Conservation (phyloP, 2,797 vertebrate species). For the Protonibea diacanthus region DNA sequence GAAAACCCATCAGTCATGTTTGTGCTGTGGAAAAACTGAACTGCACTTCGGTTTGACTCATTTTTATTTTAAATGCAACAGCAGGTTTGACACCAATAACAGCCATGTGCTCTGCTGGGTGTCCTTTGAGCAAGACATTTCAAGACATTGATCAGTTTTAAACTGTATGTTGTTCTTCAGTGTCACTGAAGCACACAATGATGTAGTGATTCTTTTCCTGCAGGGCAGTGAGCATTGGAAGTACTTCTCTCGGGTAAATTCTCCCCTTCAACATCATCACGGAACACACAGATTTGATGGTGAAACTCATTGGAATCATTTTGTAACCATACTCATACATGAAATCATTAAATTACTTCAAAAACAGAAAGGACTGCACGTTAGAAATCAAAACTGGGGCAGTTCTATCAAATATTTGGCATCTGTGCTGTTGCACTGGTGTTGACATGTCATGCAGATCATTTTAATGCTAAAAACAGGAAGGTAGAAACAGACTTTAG, state of each 20-base stretch:
- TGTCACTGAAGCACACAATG: constrained; percentile 25
- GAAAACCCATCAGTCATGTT: too few species aligned
- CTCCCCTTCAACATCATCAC: constrained; percentile 14
- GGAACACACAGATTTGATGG: constrained; percentile 12
- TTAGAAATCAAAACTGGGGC: constrained; percentile 16
- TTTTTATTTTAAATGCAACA: constrained; percentile 66
- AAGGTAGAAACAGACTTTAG: constrained; percentile 14
- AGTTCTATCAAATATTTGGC: constrained; percentile 27
- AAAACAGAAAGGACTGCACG: constrained; percentile 32
- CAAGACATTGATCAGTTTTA: constrained; percentile 27
- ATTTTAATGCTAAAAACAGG: constrained; percentile 14
- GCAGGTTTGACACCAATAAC: constrained; percentile 39
- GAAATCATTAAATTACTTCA: constrained; percentile 16
- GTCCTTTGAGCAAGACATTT: constrained; percentile 41
- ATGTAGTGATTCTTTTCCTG: constrained; percentile 8
- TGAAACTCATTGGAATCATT: neutral
- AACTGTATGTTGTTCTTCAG: constrained; percentile 11
- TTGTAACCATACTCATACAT: constrained; percentile 18
- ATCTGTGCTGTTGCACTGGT: constrained; percentile 28
- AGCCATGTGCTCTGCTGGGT: constrained; percentile 30
- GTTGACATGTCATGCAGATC: constrained; percentile 18
- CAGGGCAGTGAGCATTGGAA: constrained; percentile 25
- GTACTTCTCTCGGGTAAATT: constrained; percentile 1
- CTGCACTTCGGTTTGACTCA: constrained; percentile 4
- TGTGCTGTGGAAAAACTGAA: constrained; percentile 15